Percentiles rank a stretch among this genome's conserved stretches.
Evolutionary conservation across 2,888 invertebrate genomes (phyloP).

Genomic region (Pteria penguin): DNA sequence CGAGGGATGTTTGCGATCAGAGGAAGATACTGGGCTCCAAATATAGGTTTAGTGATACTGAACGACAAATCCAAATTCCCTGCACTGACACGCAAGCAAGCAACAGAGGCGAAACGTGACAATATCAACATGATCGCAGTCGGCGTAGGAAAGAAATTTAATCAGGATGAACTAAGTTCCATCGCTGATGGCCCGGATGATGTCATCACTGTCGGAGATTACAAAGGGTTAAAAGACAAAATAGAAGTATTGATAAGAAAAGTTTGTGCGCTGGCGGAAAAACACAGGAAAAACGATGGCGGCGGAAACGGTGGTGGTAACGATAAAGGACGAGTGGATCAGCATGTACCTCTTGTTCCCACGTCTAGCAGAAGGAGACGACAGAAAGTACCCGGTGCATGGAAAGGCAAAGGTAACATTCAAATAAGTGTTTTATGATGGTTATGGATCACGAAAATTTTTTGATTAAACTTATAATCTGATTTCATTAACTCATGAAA

Average conservation of each 20-base stretch:
- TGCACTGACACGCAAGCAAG: not conserved
- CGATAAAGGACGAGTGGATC: not conserved
- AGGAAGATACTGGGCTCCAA: not conserved
- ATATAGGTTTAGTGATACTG: conserved; percentile 9
- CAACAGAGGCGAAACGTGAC: not conserved
- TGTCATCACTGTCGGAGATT: not conserved
- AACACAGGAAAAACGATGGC: not conserved
- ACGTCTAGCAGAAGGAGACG: not conserved
- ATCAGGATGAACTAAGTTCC: not conserved
- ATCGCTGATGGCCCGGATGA: not conserved
- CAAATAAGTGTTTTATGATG: no score
- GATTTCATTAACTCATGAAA: no score
- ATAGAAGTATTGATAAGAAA: not conserved
- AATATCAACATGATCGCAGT: conserved; percentile 1
- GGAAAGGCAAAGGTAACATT: not conserved
- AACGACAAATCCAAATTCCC: conserved; percentile 18
- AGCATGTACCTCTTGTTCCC: not conserved
- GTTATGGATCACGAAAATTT: no score
- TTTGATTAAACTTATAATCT: no score
- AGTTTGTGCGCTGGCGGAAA: not conserved
- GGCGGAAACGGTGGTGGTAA: not conserved
- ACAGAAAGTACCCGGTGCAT: not conserved
- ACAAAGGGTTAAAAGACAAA: not conserved
- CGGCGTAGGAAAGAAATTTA: conserved; percentile 4
- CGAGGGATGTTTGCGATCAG: not conserved